phyloP scores from a whole-genome alignment of 2,113 vertebrate species.

The Pipa parva region DNA sequence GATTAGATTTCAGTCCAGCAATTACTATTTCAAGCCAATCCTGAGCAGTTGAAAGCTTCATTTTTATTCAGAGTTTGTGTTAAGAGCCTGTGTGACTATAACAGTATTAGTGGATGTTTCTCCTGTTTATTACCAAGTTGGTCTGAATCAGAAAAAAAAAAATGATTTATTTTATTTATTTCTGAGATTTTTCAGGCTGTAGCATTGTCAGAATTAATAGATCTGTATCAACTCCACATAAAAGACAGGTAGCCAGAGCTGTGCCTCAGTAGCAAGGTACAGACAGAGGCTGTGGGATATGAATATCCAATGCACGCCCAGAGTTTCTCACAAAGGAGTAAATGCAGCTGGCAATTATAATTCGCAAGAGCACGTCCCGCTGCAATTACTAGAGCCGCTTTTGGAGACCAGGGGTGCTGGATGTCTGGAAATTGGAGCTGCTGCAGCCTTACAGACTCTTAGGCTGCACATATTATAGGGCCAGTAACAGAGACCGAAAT shows the following conservation, averaged over 20 bases:
- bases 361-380: slow-evolving; percentile 33
- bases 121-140: slow-evolving; percentile 15
- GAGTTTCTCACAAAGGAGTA: slow-evolving; percentile 32
- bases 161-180: slow-evolving; percentile 1
- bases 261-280: slow-evolving; percentile 11
- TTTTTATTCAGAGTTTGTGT: slow-evolving; percentile 26
- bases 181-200: neutral
- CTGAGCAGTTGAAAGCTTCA: slow-evolving; percentile 29
- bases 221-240: neutral
- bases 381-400: slow-evolving; percentile 35
- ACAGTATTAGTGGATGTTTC: slow-evolving; percentile 37
- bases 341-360: slow-evolving; percentile 37
- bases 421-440: slow-evolving; percentile 36
- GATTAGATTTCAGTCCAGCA: slow-evolving; percentile 26
- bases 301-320: slow-evolving; percentile 27
- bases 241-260: neutral
- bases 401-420: slow-evolving; percentile 29
- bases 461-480: slow-evolving; percentile 19
- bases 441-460: slow-evolving; percentile 25
- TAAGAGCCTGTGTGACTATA: slow-evolving; percentile 33
- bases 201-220: neutral
- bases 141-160: neutral
- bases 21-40: slow-evolving; percentile 33
- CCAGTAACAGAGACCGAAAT: slow-evolving; percentile 35
- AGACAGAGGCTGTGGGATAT: slow-evolving; percentile 28